A percentile compares a stretch with the other conserved stretches of the same genome.
These are phyloP conservation scores for Peromyscus polionotus DNA, from an alignment of 2,113 vertebrate species.

Conservation along the genomic window DNA sequence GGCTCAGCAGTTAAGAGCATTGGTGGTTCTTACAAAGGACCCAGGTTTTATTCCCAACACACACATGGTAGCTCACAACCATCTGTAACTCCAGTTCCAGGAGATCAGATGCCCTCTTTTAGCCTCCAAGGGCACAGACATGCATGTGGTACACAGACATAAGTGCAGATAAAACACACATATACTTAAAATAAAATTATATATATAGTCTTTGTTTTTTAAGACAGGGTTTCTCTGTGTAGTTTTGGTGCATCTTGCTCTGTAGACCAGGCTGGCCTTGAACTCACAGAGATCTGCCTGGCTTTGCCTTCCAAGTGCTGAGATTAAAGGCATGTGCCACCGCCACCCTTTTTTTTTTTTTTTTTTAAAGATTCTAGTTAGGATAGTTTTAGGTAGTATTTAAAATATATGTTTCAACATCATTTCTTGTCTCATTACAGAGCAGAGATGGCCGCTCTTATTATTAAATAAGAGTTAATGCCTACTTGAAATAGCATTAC, in stretches of 20 bases:
- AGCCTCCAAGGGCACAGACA: not conserved
- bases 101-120: not conserved
- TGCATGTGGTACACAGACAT: not conserved
- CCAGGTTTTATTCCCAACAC: not conserved
- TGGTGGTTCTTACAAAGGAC: not conserved
- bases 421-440: not conserved
- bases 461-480: conserved; percentile 9
- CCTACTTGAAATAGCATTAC: not conserved
- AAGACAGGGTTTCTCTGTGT: too few relatives aligned
- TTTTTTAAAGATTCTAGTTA: conserved; percentile 10
- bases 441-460: not conserved
- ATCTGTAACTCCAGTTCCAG: not conserved
- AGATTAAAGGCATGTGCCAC: too few relatives aligned
- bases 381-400: not conserved
- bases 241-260: too few relatives aligned
- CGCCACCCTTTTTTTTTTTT: too few relatives aligned
- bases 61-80: not conserved
- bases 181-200: not conserved
- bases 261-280: too few relatives aligned
- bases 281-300: too few relatives aligned
- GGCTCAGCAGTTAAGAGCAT: not conserved
- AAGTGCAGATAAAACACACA: not conserved
- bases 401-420: not conserved
- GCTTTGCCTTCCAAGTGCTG: too few relatives aligned
- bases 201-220: too few relatives aligned